Percentiles rank a stretch among this genome's conserved stretches.
Conservation (phyloP, 2,797 vertebrate species). For the Leucoraja ocellata region DNA sequence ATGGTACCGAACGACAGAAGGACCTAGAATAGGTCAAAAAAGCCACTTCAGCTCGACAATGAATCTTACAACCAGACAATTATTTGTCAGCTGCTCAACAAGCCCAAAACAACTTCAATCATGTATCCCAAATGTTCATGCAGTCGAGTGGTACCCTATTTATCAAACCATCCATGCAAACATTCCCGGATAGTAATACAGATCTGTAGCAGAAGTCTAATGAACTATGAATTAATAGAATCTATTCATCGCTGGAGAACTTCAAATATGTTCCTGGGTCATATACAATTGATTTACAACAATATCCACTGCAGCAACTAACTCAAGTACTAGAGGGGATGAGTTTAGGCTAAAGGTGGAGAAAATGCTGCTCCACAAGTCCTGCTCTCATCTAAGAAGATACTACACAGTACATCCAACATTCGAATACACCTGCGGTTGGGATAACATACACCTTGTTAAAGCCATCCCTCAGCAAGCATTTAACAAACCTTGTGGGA, state of each 20-base stretch:
- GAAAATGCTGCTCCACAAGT: not conserved
- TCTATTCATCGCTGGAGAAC: not conserved
- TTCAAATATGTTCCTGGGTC: not conserved
- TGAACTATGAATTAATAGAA: not conserved
- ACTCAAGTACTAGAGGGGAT: not conserved
- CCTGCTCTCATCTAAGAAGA: not conserved
- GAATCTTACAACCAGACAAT: not conserved
- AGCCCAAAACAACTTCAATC: not conserved
- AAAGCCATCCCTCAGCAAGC: not conserved
- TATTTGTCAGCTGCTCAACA: not conserved
- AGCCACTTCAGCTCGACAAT: not conserved
- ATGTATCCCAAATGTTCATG: not conserved
- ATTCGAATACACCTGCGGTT: not conserved
- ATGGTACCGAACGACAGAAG: constrained; percentile 90
- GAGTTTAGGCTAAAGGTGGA: not conserved
- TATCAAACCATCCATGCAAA: not conserved
- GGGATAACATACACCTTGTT: not conserved
- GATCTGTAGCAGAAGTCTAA: not conserved
- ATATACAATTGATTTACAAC: not conserved
- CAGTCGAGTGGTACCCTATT: not conserved
- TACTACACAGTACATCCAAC: not conserved
- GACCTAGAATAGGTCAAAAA: constrained; percentile 59
- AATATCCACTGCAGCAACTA: not conserved
- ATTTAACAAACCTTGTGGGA: not conserved
- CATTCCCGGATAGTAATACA: not conserved